Base-by-base conservation (phyloP, 2,888 invertebrate genomes). In the Leptinotarsa rubiginosa region DNA sequence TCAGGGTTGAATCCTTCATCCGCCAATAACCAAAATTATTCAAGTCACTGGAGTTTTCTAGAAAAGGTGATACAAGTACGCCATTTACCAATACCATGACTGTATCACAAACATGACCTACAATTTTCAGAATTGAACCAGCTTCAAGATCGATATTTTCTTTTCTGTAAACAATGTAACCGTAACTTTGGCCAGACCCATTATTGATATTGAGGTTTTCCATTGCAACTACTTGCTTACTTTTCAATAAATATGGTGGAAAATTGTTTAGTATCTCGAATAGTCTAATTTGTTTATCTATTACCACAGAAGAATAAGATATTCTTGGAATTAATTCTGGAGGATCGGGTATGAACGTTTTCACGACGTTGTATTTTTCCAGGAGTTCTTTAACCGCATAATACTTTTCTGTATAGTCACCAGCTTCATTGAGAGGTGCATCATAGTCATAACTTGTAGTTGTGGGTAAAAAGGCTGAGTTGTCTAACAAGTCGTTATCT, bases 371-470 rank as follows among this genome's bases (percentile, higher is more conserved):
- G 74, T 88, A 86, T 65, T 83, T 79, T 1, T 74, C 73, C 10
- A 87, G 65, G 25, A 92, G 88, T 12, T 93, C 88, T 80, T 93
- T 91, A 69, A 96, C 91, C 65, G 81, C 72, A 78, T 82, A 78
- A 75, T 91, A 88, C 88, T 97, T 97, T 0, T 90, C 88, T 0
- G 96, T 96, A 84, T 97, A 97, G 86, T 97, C 97, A 52, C 83
- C 97, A 70, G 95, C 93, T 88, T 98, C 98, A n/a, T 90, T 91
- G 77, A 98, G 88, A 0, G 97, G 97, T 1, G 97, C 94, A 86
- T 97, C 96, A 84, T 97, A 98, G 86, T 98, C 98, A 77, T 89
- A 89, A 73, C 88, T 88, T 0, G 87, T 87, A 16, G 88, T 87
- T 75, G 86, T 87, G n/a, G 89, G 69, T 41, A 62, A 47, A 22